Evolutionary conservation across 2,888 invertebrate species (phyloP).

Genomic region (Drosophila tripunctata): DNA sequence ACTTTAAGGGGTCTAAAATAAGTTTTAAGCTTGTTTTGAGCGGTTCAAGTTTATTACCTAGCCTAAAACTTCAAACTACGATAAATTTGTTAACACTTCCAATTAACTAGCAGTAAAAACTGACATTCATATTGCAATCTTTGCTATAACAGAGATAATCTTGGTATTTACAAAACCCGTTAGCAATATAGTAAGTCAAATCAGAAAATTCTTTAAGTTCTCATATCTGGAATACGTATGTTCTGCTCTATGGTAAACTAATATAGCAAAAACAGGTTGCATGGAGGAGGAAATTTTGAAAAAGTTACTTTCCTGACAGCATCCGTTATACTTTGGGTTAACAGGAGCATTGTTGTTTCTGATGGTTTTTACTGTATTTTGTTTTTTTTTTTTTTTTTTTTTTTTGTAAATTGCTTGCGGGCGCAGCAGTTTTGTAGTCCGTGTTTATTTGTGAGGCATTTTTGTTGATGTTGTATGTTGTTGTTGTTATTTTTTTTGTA

Average conservation of each 20-base stretch:
- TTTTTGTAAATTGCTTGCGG: constrained; percentile 35
- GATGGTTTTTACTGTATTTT: constrained; percentile 13
- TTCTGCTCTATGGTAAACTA: not conserved
- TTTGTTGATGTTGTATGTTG: constrained; percentile 31
- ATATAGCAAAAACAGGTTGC: not conserved
- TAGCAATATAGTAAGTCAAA: not conserved
- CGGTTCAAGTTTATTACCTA: too few species aligned
- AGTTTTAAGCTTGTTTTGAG: too few species aligned
- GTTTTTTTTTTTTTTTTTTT: constrained; percentile 13
- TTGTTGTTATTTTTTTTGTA: constrained; percentile 13
- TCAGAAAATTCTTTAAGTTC: constrained; percentile 7
- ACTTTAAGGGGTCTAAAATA: too few species aligned
- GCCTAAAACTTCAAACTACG: too few species aligned
- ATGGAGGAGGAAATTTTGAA: not conserved
- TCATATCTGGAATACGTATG: not conserved
- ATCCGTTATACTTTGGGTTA: constrained; percentile 37
- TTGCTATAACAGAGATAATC: not conserved
- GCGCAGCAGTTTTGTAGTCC: constrained; percentile 37
- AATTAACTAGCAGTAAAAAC: too few species aligned
- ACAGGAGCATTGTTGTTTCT: constrained; percentile 36
- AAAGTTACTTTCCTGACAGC: constrained; percentile 21
- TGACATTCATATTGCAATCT: not conserved
- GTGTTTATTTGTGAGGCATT: constrained; percentile 39
- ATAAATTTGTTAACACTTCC: too few species aligned
- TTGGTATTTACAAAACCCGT: not conserved